These are phyloP conservation scores for Falco naumanni DNA, from an alignment of 2,797 vertebrate genomes.

Conservation along the genomic window DNA sequence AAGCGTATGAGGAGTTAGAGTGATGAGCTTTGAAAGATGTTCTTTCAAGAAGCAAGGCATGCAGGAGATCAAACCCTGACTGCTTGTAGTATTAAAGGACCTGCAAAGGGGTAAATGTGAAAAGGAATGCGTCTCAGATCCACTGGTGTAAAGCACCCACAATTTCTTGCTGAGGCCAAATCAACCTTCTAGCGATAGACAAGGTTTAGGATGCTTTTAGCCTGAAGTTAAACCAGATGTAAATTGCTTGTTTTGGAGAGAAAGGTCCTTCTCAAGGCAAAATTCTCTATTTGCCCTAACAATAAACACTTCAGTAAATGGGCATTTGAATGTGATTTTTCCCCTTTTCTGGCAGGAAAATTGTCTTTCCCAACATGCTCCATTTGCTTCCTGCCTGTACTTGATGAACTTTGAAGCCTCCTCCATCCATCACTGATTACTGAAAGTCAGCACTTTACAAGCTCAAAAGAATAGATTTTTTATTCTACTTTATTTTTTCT, in stretches of 20 bases:
- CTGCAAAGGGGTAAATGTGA: background rate
- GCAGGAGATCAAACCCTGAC: background rate
- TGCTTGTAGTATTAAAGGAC: background rate
- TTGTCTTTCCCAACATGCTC: background rate
- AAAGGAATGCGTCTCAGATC: background rate
- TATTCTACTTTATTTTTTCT: background rate
- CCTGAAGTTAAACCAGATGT: background rate
- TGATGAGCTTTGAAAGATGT: background rate
- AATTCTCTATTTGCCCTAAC: slow-evolving; percentile 12
- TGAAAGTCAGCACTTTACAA: background rate
- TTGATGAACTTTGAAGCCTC: background rate
- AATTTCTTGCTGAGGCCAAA: background rate
- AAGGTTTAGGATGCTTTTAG: background rate
- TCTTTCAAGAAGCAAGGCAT: background rate
- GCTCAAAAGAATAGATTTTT: background rate
- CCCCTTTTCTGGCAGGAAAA: background rate
- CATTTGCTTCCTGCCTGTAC: background rate
- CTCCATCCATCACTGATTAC: background rate
- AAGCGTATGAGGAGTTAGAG: background rate
- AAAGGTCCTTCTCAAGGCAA: slow-evolving; percentile 1
- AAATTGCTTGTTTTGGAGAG: slow-evolving; percentile 22
- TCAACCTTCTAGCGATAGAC: background rate
- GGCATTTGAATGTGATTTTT: background rate
- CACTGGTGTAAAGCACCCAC: background rate
- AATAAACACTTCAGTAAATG: background rate